Conservation (phyloP, 1,140 invertebrate genomes). For the Limonius californicus region DNA sequence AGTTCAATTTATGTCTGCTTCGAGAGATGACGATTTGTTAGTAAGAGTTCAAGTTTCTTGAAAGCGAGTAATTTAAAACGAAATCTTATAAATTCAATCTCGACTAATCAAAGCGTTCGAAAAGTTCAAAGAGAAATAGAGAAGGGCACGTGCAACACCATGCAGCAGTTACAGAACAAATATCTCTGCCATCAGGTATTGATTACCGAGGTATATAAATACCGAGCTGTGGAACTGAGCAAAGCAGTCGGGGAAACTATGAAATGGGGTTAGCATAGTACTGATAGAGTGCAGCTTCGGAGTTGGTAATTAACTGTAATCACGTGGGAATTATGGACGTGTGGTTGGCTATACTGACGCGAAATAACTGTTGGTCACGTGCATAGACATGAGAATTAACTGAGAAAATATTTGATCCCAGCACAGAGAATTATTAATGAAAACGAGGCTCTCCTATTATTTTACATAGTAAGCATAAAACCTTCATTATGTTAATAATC, state of each 20-base stretch:
- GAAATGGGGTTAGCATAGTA: slow-evolving; percentile 10
- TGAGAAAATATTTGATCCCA: neutral
- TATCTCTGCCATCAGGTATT: neutral
- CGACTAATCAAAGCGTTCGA: neutral
- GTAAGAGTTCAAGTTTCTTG: neutral
- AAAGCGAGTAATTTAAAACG: slow-evolving; percentile 2
- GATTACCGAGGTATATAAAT: neutral
- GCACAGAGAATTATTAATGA: no score
- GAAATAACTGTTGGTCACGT: slow-evolving; percentile 18
- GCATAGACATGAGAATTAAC: slow-evolving; percentile 16
- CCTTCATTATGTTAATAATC: no score
- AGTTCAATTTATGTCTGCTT: neutral
- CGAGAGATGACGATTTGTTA: neutral
- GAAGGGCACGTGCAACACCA: neutral
- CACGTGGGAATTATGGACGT: slow-evolving; percentile 24
- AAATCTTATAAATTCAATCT: slow-evolving; percentile 10
- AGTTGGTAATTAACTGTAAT: slow-evolving; percentile 25
- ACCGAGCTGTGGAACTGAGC: neutral
- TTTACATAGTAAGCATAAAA: no score
- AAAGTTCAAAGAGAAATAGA: neutral
- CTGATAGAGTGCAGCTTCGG: neutral
- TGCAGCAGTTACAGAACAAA: neutral
- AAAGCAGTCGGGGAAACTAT: slow-evolving; percentile 4
- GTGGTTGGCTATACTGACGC: slow-evolving; percentile 3
- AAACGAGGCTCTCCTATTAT: no score